Percentiles rank a stretch among this genome's conserved stretches.
phyloP scores from a whole-genome alignment of 2,113 vertebrate genomes.

The Octodon degus region DNA sequence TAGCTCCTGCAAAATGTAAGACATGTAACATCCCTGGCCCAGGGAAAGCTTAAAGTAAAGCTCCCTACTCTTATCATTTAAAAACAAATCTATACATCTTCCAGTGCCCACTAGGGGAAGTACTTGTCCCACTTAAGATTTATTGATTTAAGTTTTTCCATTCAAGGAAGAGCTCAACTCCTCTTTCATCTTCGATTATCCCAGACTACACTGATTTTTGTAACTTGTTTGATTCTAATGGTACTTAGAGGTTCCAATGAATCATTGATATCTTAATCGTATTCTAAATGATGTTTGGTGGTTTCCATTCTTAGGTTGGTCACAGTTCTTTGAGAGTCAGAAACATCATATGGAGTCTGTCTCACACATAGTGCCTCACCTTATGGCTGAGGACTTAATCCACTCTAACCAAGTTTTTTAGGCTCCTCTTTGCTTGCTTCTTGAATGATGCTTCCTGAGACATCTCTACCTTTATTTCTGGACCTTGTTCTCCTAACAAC shows the following conservation, averaged over 20 bases:
- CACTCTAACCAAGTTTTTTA: neutral
- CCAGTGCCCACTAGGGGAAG: neutral
- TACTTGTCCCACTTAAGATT: neutral
- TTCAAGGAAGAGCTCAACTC: neutral
- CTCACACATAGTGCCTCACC: neutral
- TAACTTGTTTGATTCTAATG: constrained; percentile 56
- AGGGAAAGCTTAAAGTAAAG: neutral
- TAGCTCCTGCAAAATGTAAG: neutral
- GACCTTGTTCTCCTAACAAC: neutral
- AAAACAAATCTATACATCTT: constrained; percentile 36
- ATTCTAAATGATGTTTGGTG: constrained; percentile 27
- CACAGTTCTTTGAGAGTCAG: neutral
- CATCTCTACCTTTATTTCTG: neutral
- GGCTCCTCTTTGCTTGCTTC: neutral
- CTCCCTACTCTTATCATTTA: neutral
- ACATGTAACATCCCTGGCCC: neutral
- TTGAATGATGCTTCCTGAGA: neutral
- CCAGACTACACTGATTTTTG: constrained; percentile 22
- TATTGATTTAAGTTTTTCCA: neutral
- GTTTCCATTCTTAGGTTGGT: constrained; percentile 13
- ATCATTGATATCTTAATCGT: constrained; percentile 39
- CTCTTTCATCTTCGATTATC: constrained; percentile 63
- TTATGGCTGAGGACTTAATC: neutral
- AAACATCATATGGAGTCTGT: neutral
- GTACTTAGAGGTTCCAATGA: neutral